Evolutionary conservation across 2,888 invertebrate genomes (phyloP), one percentile per base, ranked within the genome.

Genomic region (Trichopria drosophilae): DNA sequence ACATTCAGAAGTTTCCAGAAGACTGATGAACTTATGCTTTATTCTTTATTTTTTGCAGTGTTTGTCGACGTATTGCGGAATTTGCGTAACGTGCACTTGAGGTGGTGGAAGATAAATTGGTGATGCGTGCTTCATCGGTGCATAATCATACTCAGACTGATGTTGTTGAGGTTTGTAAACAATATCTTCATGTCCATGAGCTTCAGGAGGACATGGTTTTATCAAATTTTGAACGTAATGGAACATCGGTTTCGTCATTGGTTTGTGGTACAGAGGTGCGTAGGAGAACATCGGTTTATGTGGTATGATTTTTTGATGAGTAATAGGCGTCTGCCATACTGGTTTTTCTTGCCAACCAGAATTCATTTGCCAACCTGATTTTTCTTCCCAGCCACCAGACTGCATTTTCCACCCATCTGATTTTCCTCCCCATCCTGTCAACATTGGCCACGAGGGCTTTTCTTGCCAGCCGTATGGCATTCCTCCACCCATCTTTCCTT

Each of bases 281-380:
- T 71, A 67, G 1, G 64, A 55, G n/a, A 58, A 59, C 1, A 60
- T 29, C 2, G 71, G 69, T 37, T 73, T 72, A 12, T 66, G 62
- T 3, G 67, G 60, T 9, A 62, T 22, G 0, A 62, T 51, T 35
- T 63, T 60, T 2, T 59, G 54, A 7, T 57, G 45, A 28, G 43
- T 37, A 16, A 40, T 46, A 9, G 53, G 9, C 19, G 32, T 6
- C n/a, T 50, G 41, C 18, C 23, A 32, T n/a, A n/a, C n/a, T n/a
- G n/a, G n/a, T n/a, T n/a, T n/a, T n/a, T n/a, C n/a, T n/a, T n/a
- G n/a, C n/a, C n/a, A n/a, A n/a, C n/a, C n/a, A n/a, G n/a, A n/a
- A n/a, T n/a, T n/a, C n/a, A n/a, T n/a, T n/a, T n/a, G n/a, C n/a
- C n/a, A n/a, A n/a, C n/a, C n/a, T n/a, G n/a, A n/a, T n/a, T n/a